phyloP scores from a whole-genome alignment of 2,113 vertebrate species.

The Nestor notabilis region DNA sequence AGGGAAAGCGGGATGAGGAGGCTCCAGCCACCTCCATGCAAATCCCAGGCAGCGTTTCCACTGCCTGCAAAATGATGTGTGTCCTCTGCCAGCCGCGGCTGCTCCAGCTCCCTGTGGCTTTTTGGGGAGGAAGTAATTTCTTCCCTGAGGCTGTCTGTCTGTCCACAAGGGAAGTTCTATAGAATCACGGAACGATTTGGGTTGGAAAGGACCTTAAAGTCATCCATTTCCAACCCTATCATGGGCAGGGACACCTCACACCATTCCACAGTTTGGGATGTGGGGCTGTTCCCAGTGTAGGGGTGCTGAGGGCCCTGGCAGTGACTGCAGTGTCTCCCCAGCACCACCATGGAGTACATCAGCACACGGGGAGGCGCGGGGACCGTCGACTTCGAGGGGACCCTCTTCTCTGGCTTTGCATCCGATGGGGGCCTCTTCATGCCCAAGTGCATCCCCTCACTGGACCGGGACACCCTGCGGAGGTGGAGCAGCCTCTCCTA shows the following conservation, averaged over 20 bases:
- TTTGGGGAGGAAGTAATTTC: background rate
- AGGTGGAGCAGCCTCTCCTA: constrained; percentile 83
- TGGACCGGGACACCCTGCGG: constrained; percentile 73
- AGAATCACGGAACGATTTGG: background rate
- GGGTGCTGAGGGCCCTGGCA: background rate
- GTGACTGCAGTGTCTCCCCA: background rate
- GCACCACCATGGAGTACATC: constrained; percentile 80
- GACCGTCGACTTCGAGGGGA: constrained; percentile 77
- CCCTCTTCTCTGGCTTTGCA: constrained; percentile 88
- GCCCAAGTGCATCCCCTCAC: constrained; percentile 80
- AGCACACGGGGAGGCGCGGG: constrained; percentile 82
- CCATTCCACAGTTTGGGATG: background rate
- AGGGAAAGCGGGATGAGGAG: rapidly evolving
- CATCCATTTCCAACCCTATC: background rate
- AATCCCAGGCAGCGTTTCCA: background rate
- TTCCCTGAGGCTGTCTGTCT: background rate
- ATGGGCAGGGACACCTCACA: background rate
- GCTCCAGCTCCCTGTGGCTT: background rate
- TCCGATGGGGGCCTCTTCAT: constrained; percentile 90
- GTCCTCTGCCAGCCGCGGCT: rapidly evolving
- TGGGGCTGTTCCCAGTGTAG: background rate
- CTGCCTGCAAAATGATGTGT: rapidly evolving
- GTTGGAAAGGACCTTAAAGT: background rate
- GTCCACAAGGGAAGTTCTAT: background rate
- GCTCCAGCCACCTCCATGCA: background rate